Base-by-base conservation (phyloP, 2,113 vertebrate species). In the Cnemophilus loriae region DNA sequence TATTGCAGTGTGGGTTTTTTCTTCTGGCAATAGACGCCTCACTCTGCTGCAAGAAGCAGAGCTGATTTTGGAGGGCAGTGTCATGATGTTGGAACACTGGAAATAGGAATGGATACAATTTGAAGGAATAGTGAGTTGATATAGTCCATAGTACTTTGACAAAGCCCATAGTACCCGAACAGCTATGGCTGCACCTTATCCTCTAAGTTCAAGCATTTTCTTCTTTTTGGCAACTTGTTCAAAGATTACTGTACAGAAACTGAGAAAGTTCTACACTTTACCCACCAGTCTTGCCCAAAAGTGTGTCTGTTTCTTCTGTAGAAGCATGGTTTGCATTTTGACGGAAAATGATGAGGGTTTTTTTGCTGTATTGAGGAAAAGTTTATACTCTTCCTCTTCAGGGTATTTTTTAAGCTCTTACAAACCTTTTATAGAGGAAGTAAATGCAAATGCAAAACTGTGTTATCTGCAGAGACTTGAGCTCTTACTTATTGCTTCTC, bases 321-420 rank as follows among this genome's bases (percentile, higher is more conserved):
- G 15, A 64, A 75, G 14, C 1, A 6, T 3, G 0, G 18, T 28
- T 82, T 74, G 35, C 11, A 59, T 71, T 84, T 74, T 67, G 13
- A 67, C 3, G 32, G 74, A 78, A 84, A 70, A 6, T 16, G 0
- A 19, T 24, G 9, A 33, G 2, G 1, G 6, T 0, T 28, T 52
- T 70, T 86, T 60, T 57, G 11, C 10, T 82, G 0, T 19, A 19
- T 32, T 68, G 23, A 59, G 19, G 32, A 42, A 57, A 91, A 53
- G 4, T 22, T 42, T 28, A 26, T 52, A 60, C 11, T 9, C 3
- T 41, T 81, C 10, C 11, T 44, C 24, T 53, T 64, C 21, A 64
- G 11, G 7, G 15, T 37, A 44, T 70, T 84, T 21, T n/a, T 70
- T 23, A 52, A 56, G 8, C 8, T 55, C 30, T 71, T 59, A 44